phyloP scores from a whole-genome alignment of 2,797 vertebrate species.

The Euthynnus affinis region DNA sequence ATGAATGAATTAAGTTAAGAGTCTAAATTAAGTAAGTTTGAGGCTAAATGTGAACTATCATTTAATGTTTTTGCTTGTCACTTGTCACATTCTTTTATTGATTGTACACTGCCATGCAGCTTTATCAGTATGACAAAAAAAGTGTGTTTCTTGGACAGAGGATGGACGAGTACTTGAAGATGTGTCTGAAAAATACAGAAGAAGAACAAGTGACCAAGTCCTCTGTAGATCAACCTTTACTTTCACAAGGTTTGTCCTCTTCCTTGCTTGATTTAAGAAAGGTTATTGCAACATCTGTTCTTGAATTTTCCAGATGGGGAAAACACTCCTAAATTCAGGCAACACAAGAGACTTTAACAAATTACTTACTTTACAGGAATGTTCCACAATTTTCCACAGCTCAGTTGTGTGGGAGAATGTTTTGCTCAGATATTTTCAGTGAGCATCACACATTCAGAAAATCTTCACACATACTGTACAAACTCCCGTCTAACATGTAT shows the following conservation, averaged over 20 bases:
- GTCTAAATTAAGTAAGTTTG: too few relatives aligned
- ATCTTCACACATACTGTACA: background rate
- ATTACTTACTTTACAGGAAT: background rate
- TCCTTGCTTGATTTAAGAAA: constrained; percentile 2
- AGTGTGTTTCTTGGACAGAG: constrained; percentile 59
- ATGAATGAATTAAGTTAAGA: too few relatives aligned
- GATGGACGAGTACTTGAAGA: constrained; percentile 63
- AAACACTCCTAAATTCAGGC: too few relatives aligned
- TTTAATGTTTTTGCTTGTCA: too few relatives aligned
- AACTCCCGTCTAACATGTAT: background rate
- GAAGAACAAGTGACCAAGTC: constrained; percentile 38
- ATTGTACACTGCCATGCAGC: background rate
- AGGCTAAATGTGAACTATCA: too few relatives aligned
- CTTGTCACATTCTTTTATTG: background rate
- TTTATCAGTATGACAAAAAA: background rate
- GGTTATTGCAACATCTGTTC: background rate
- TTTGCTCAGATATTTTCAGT: background rate
- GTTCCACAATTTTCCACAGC: background rate
- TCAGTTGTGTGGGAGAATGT: too few relatives aligned
- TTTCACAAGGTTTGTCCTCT: constrained; percentile 55
- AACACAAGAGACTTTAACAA: background rate
- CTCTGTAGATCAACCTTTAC: constrained; percentile 14
- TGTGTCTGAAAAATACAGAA: constrained; percentile 48
- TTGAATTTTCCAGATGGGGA: background rate
- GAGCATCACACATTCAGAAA: background rate